These are phyloP conservation scores for Paramuricea clavata DNA, from an alignment of 92 coral and sea anemone species.

Conservation along the genomic window DNA sequence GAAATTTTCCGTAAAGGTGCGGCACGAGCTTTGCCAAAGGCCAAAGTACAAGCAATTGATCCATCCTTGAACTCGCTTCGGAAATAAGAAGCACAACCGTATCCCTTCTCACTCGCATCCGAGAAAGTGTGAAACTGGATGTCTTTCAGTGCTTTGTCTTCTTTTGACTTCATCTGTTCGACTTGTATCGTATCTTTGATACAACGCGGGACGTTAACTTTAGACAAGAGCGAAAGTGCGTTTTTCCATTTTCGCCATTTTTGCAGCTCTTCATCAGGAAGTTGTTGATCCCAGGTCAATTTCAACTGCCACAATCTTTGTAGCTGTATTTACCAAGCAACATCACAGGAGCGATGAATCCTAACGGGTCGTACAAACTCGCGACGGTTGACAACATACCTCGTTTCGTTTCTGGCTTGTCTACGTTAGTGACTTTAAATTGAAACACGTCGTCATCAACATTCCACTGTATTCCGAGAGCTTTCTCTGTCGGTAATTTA, in stretches of 20 bases:
- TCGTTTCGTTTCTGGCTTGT: conserved; percentile 72
- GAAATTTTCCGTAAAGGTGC: conserved; percentile 12
- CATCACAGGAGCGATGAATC: conserved; percentile 71
- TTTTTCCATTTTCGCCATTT: conserved; percentile 62
- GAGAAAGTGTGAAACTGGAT: conserved; percentile 18
- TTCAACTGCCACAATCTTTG: conserved; percentile 73
- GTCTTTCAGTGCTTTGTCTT: neutral
- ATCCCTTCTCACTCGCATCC: conserved; percentile 38
- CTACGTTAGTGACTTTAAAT: conserved; percentile 53
- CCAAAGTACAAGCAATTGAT: conserved; percentile 3
- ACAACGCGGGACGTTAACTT: conserved; percentile 64
- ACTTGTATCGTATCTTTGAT: neutral
- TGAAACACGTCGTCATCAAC: conserved; percentile 60
- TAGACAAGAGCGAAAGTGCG: conserved; percentile 54
- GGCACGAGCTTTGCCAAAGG: conserved; percentile 1
- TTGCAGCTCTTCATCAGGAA: conserved; percentile 8
- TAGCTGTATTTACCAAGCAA: conserved; percentile 53
- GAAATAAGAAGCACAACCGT: conserved; percentile 12
- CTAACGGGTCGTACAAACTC: conserved; percentile 69
- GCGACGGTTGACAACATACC: conserved; percentile 69
- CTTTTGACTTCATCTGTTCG: neutral
- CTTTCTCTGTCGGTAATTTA: conserved; percentile 9
- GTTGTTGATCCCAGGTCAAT: conserved; percentile 68
- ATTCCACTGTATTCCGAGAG: conserved; percentile 54
- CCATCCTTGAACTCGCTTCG: neutral